Evolutionary conservation across 2,797 vertebrate species (phyloP).

Genomic region (Acrossocheilus wenchowensis): DNA sequence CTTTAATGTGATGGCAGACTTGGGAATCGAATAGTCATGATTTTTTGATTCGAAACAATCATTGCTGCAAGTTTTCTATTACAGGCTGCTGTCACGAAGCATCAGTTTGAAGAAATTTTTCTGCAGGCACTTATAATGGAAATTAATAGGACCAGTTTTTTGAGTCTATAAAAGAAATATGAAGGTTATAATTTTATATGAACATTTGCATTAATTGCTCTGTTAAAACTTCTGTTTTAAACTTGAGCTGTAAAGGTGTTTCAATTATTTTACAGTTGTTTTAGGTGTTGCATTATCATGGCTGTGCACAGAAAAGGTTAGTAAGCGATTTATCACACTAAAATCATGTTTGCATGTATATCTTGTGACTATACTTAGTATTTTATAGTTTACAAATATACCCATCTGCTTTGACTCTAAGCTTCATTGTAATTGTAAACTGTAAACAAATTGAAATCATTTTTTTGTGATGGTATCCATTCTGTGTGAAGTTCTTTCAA

Average conservation of each 20-base stretch:
- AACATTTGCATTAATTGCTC: neutral
- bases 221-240: neutral
- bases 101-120: neutral
- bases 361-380: neutral
- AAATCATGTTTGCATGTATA: neutral
- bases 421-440: neutral
- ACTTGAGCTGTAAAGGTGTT: neutral
- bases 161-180: neutral
- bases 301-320: neutral
- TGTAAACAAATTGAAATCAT: too few relatives aligned
- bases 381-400: neutral
- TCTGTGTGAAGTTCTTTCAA: neutral
- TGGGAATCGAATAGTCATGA: neutral
- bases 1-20: neutral
- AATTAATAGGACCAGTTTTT: neutral
- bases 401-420: neutral
- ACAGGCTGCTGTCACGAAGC: neutral
- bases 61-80: neutral
- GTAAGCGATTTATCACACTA: neutral
- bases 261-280: neutral
- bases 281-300: neutral
- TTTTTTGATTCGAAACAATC: neutral
- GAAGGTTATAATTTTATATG: neutral
- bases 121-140: neutral
- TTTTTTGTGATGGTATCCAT: too few relatives aligned